A percentile compares a stretch with the other conserved stretches of the same genome.
Conservation (phyloP, 1,140 invertebrate species). For the Pantala flavescens region DNA sequence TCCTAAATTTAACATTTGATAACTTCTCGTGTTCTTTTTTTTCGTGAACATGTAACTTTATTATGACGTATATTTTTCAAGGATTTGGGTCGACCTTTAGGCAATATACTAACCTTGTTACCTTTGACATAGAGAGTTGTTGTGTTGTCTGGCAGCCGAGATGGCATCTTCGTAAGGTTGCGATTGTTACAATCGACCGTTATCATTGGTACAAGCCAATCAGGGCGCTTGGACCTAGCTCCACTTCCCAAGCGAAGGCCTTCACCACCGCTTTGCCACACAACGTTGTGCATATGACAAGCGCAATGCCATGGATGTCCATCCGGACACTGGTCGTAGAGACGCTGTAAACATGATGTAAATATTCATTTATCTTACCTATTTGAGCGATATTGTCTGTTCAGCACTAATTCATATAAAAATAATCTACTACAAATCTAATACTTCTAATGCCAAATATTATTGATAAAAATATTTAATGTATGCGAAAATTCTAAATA, state of each 20-base stretch:
- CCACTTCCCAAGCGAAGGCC: slow-evolving; percentile 22
- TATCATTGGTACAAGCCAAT: slow-evolving; percentile 37
- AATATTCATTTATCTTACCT: too few relatives aligned
- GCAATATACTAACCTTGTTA: slow-evolving; percentile 44
- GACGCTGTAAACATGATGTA: background rate
- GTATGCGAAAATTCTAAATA: too few relatives aligned
- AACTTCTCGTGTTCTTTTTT: too few relatives aligned
- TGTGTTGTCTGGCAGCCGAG: slow-evolving; percentile 42
- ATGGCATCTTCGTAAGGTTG: slow-evolving; percentile 40
- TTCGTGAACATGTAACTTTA: too few relatives aligned
- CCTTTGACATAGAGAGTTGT: slow-evolving; percentile 42
- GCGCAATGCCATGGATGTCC: slow-evolving; percentile 30
- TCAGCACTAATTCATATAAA: too few relatives aligned
- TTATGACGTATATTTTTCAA: too few relatives aligned
- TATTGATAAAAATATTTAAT: too few relatives aligned
- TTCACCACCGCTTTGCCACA: slow-evolving; percentile 31
- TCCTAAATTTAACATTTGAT: too few relatives aligned
- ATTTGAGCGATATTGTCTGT: too few relatives aligned
- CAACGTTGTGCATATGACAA: slow-evolving; percentile 29
- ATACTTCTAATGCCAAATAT: too few relatives aligned
- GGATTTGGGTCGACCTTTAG: too few relatives aligned
- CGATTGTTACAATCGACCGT: slow-evolving; percentile 45
- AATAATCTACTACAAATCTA: too few relatives aligned
- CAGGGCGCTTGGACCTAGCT: slow-evolving; percentile 19
- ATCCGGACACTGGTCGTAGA: slow-evolving; percentile 24